Percentiles rank a stretch among this genome's conserved stretches.
Conservation (phyloP, 2,113 vertebrate genomes). For the Engraulis encrasicolus region DNA sequence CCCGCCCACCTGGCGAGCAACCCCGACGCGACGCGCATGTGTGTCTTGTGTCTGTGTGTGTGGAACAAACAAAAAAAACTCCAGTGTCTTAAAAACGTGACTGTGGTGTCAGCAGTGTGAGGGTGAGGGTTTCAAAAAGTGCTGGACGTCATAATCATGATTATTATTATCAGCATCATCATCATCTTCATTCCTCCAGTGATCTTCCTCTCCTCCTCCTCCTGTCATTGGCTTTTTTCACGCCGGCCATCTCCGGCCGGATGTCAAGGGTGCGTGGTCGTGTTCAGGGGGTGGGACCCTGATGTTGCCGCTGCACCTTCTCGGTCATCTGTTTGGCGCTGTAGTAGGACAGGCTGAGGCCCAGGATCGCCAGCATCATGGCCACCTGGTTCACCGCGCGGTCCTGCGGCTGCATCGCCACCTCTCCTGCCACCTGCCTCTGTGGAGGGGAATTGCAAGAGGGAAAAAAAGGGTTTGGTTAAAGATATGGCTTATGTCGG, state of each 20-base stretch:
- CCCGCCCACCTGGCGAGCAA: conserved; percentile 22
- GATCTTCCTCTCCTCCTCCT: conserved; percentile 32
- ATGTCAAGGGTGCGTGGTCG: background rate
- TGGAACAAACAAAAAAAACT: conserved; percentile 21
- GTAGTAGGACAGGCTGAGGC: conserved; percentile 90
- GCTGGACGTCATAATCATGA: background rate
- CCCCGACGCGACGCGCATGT: conserved; percentile 27
- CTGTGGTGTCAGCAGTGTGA: conserved; percentile 39
- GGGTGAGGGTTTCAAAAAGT: conserved; percentile 5
- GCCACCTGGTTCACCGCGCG: conserved; percentile 84
- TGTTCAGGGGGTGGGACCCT: conserved; percentile 68
- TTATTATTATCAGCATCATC: too few species aligned
- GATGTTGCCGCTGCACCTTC: conserved; percentile 65
- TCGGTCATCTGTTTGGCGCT: conserved; percentile 87
- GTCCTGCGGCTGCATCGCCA: conserved; percentile 79
- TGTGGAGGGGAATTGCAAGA: conserved; percentile 51
- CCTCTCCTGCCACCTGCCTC: conserved; percentile 88
- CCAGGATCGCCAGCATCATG: conserved; percentile 88
- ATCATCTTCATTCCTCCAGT: conserved; percentile 20
- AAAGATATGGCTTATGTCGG: background rate
- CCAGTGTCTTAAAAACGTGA: conserved; percentile 48
- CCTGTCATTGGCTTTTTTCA: background rate
- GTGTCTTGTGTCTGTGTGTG: too few species aligned
- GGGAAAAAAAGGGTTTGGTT: background rate
- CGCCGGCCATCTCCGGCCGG: background rate